Percentiles rank a stretch among this genome's conserved stretches.
phyloP scores from a whole-genome alignment of 2,797 vertebrate genomes.

The Amblyraja radiata region DNA sequence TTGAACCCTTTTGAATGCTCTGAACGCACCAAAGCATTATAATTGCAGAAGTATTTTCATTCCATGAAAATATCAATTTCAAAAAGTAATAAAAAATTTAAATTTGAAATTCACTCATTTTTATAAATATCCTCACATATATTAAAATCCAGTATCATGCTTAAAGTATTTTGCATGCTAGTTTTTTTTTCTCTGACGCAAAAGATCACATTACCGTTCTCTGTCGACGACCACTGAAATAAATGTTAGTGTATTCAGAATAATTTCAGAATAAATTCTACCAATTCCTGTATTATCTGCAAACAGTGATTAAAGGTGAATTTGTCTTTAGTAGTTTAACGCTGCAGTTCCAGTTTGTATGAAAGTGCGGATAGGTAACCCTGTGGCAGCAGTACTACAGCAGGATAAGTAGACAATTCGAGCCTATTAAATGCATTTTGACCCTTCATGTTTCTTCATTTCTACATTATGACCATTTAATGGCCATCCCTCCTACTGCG shows the following conservation, averaged over 20 bases:
- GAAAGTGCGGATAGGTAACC: slow-evolving; percentile 7
- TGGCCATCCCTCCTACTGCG: not conserved
- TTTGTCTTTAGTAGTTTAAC: not conserved
- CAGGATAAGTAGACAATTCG: not conserved
- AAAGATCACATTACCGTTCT: not conserved
- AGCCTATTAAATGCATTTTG: not conserved
- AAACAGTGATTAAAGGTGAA: slow-evolving; percentile 9
- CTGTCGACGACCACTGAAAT: not conserved
- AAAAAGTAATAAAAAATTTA: slow-evolving; percentile 1
- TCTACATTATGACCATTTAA: not conserved
- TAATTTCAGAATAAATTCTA: no score
- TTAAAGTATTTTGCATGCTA: not conserved
- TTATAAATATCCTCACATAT: not conserved
- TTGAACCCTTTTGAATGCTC: not conserved
- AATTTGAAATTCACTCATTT: not conserved
- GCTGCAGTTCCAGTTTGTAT: not conserved
- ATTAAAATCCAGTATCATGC: slow-evolving; percentile 1
- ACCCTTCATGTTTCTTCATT: not conserved
- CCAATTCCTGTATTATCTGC: not conserved
- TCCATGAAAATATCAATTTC: not conserved
- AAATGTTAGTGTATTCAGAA: no score
- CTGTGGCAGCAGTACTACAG: not conserved
- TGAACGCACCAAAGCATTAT: not conserved
- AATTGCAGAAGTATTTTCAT: not conserved
- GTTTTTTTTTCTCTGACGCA: not conserved